phyloP scores from a whole-genome alignment of 2,113 vertebrate genomes.

The Passer montanus region DNA sequence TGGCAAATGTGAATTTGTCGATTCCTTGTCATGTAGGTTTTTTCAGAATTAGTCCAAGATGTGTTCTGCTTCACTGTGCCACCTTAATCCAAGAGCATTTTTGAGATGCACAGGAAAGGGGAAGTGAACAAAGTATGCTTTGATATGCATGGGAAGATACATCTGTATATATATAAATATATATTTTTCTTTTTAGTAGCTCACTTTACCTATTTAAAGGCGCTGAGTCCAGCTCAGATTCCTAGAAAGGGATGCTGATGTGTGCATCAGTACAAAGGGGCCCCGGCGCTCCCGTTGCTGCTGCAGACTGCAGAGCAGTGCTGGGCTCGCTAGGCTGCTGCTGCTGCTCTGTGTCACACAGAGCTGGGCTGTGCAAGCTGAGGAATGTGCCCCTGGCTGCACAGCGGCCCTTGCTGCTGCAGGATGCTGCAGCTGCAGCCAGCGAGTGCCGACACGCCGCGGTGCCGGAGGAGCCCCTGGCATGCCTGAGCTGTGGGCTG shows the following conservation, averaged over 20 bases:
- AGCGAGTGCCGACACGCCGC: background rate
- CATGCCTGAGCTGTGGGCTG: background rate
- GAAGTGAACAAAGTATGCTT: background rate
- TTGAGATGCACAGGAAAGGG: background rate
- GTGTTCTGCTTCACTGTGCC: background rate
- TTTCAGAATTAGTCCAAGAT: background rate
- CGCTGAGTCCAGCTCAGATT: background rate
- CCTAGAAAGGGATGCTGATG: background rate
- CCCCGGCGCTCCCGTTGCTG: accelerated
- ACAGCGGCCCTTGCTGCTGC: background rate
- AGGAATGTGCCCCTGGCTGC: slow-evolving; percentile 10
- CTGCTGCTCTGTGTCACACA: background rate
- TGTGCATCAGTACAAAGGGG: background rate
- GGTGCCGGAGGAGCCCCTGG: background rate
- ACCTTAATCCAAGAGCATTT: background rate
- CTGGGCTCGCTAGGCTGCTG: background rate
- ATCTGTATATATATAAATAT: background rate
- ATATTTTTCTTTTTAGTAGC: background rate
- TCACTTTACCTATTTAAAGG: background rate
- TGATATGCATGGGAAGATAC: background rate
- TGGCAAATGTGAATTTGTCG: background rate
- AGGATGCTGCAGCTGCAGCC: background rate
- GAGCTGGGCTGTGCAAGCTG: background rate
- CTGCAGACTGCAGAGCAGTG: background rate
- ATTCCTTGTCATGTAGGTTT: background rate